These are phyloP conservation scores for Epinotia nisella DNA, from an alignment of 2,888 invertebrate genomes.

Conservation along the genomic window DNA sequence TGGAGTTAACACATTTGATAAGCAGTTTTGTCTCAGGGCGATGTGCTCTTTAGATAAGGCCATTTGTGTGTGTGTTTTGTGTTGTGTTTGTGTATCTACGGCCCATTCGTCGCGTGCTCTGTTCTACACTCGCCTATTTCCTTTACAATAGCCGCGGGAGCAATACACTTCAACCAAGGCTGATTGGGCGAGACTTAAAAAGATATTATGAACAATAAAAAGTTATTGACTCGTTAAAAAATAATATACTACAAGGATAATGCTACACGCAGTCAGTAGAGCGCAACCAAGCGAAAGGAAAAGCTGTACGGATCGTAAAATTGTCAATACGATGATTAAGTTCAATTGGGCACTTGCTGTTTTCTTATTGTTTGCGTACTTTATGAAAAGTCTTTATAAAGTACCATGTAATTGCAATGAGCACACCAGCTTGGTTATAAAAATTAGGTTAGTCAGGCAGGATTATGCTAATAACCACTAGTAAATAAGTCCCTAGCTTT, in stretches of 20 bases:
- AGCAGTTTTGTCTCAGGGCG: conserved; percentile 36
- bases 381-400: neutral
- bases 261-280: neutral
- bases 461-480: no score
- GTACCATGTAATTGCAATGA: neutral
- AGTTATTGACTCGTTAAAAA: conserved; percentile 19
- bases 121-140: neutral
- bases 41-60: conserved; percentile 38
- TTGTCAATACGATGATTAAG: conserved; percentile 3
- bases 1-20: conserved; percentile 26
- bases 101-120: neutral
- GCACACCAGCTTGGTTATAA: no score
- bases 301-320: conserved; percentile 1
- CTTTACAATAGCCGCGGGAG: conserved; percentile 18
- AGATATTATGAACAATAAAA: conserved; percentile 25
- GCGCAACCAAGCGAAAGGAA: conserved; percentile 17
- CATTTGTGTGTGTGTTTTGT: neutral
- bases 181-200: conserved; percentile 14
- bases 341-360: neutral
- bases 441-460: no score
- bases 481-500: no score
- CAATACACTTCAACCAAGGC: conserved; percentile 29
- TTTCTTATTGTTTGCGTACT: neutral
- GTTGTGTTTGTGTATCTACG: neutral
- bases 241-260: conserved; percentile 26